phyloP scores from a whole-genome alignment of 2,797 vertebrate genomes.

The Helarctos malayanus region DNA sequence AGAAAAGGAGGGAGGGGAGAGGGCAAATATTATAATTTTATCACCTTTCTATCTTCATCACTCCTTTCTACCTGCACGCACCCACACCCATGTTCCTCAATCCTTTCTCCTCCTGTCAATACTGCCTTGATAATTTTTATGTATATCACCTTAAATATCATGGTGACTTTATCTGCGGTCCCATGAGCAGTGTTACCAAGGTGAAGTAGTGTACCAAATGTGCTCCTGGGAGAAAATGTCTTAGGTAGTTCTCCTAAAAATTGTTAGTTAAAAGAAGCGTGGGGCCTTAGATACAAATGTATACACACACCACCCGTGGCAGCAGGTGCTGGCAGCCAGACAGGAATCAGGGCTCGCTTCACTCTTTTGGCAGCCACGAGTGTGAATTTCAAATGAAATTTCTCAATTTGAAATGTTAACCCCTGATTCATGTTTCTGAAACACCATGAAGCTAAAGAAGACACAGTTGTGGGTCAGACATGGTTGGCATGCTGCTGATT shows the following conservation, averaged over 20 bases:
- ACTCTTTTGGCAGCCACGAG: not conserved
- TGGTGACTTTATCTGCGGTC: not conserved
- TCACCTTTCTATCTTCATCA: not conserved
- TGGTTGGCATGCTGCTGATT: not conserved
- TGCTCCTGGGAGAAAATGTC: not conserved
- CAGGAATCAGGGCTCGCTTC: not conserved
- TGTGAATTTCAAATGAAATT: not conserved
- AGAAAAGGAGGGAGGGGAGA: not conserved
- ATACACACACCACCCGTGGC: not conserved
- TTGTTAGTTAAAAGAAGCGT: not conserved
- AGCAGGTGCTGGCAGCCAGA: not conserved
- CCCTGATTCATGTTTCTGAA: not conserved
- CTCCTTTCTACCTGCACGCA: not conserved
- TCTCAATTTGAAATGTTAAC: not conserved
- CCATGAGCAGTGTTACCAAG: not conserved
- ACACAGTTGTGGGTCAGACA: not conserved
- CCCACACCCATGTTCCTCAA: not conserved
- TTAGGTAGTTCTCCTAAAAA: not conserved
- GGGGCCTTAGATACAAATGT: not conserved
- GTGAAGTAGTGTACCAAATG: not conserved
- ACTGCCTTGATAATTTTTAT: not conserved
- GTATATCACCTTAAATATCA: slow-evolving; percentile 50
- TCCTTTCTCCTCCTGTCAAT: not conserved
- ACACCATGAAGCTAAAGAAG: not conserved
- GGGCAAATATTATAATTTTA: not conserved